Conservation (phyloP, 2,888 invertebrate species). For the Teleogryllus oceanicus region DNA sequence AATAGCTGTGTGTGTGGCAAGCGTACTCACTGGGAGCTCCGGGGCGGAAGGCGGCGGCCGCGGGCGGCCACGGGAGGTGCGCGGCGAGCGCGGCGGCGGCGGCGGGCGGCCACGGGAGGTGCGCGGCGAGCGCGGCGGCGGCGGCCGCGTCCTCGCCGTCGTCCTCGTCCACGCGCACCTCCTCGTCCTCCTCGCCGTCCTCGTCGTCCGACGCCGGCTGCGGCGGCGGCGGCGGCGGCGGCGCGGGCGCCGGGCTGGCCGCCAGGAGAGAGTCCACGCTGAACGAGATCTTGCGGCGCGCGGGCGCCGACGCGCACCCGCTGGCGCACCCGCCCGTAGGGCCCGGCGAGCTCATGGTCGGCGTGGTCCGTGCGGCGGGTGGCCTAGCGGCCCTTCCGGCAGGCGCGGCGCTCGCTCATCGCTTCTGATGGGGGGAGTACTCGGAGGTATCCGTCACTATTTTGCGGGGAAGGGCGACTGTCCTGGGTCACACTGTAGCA, state of each 20-base stretch:
- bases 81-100: conserved; percentile 51
- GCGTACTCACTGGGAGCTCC: conserved; percentile 44
- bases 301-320: conserved; percentile 39
- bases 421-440: too few relatives aligned
- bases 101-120: conserved; percentile 48
- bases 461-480: too few relatives aligned
- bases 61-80: conserved; percentile 50
- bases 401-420: too few relatives aligned
- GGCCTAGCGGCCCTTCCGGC: too few relatives aligned
- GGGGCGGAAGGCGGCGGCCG: conserved; percentile 43
- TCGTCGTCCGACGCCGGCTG: conserved; percentile 38
- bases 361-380: not conserved
- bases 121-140: conserved; percentile 49
- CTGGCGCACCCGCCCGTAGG: not conserved
- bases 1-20: too few relatives aligned
- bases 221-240: conserved; percentile 38
- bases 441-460: too few relatives aligned
- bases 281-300: conserved; percentile 66
- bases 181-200: conserved; percentile 37
- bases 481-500: too few relatives aligned
- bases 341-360: conserved; percentile 41
- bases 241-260: conserved; percentile 38
- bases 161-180: conserved; percentile 44
- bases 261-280: conserved; percentile 65
- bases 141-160: conserved; percentile 55